Conservation (phyloP, 2,797 vertebrate genomes). For the Lepus townsendii region DNA sequence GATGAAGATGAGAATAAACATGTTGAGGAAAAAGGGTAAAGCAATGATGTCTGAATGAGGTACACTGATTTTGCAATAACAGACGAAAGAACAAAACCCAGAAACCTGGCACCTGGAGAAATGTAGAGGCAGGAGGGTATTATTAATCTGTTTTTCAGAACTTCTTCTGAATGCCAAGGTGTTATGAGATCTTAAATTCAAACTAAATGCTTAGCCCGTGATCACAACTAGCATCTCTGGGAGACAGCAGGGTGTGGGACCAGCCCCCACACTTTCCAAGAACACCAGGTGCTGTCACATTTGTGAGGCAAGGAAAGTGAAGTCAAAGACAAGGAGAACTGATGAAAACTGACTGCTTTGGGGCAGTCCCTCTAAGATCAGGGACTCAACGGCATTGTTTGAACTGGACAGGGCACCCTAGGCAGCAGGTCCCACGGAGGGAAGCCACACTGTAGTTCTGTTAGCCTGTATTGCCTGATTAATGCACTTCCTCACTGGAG, state of each 20-base stretch:
- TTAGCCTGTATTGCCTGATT: not conserved
- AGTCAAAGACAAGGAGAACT: not conserved
- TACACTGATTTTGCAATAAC: not conserved
- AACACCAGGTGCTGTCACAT: not conserved
- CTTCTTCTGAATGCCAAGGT: not conserved
- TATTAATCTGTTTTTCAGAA: not conserved
- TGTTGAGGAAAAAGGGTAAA: not conserved
- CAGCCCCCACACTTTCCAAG: not conserved
- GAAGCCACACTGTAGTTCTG: not conserved
- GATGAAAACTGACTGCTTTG: not conserved
- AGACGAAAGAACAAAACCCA: not conserved
- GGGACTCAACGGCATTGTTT: not conserved
- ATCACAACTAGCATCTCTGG: not conserved
- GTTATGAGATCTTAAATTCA: not conserved
- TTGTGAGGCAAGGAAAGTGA: not conserved
- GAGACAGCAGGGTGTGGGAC: not conserved
- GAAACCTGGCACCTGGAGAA: not conserved
- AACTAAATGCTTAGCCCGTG: not conserved
- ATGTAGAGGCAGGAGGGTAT: not conserved
- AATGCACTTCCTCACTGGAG: not conserved
- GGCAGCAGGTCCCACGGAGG: not conserved
- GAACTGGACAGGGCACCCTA: not conserved
- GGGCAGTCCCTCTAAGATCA: not conserved
- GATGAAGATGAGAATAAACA: conserved; percentile 39
- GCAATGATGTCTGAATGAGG: conserved; percentile 13